Base-by-base conservation (phyloP, 2,113 vertebrate species). In the Actinemys pallida region DNA sequence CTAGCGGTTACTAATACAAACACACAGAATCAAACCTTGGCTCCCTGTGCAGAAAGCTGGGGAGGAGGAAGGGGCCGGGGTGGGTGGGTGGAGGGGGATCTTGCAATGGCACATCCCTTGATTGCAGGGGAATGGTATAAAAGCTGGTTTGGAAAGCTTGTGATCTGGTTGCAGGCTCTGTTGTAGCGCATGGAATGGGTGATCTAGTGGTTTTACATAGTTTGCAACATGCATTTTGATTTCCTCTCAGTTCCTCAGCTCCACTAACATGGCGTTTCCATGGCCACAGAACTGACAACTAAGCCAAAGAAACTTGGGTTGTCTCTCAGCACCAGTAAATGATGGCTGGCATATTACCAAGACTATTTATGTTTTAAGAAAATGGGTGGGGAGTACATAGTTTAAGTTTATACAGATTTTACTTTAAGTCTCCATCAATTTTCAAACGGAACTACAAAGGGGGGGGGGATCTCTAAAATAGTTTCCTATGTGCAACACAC, bases 391-490 rank as follows among this genome's bases (percentile, higher is more conserved):
- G 31, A 81, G 47, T 16, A 5, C 25, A 10, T 1, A 5, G 22
- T 88, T 50, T 78, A 62, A 75, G 27, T 56, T 75, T 42, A 17
- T 27, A 5, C 16, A 47, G 78, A 69, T 87, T 88, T 90, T 84
- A 45, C 6, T 82, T 35, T 2, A 50, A 57, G n/a, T 87, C 90
- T 89, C 90, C 79, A 57, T 65, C n/a, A 20, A 20, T 59, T 42
- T 65, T 92, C 78, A 27, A 89, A 17, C 31, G 54, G 11, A 7
- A 13, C 57, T 57, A 75, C 42, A 57, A 92, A 81, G 10, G 65
- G 39, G 86, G 92, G 45, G 10, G 50, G 13, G 75, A 95, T 95
- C 94, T 96, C 91, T 95, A 91, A 83, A 47, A 83, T 13, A 49
- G 0, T 89, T 89, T 90, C 59, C 42, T 47, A 45, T 76, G 75